Evolutionary conservation across 2,888 invertebrate species (phyloP).

Genomic region (Hololepta plana): DNA sequence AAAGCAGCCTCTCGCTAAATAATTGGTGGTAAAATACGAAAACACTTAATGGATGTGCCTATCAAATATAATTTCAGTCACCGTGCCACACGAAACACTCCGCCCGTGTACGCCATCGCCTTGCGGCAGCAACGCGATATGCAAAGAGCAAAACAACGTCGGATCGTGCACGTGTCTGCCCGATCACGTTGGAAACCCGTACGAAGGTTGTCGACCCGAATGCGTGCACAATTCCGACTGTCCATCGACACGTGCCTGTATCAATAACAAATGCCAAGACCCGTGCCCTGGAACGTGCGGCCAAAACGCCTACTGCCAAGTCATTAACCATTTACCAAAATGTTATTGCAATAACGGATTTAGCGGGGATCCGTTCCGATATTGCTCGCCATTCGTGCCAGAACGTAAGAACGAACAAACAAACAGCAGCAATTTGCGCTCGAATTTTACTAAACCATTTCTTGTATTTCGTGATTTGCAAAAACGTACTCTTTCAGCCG

Average conservation of each 20-base stretch:
- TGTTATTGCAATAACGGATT: slow-evolving; percentile 43
- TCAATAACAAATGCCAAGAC: slow-evolving; percentile 45
- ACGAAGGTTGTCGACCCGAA: slow-evolving; percentile 52
- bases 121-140: slow-evolving; percentile 48
- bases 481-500: no score
- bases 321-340: slow-evolving; percentile 44
- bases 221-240: slow-evolving; percentile 48
- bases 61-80: slow-evolving; percentile 11
- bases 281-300: slow-evolving; percentile 54
- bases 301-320: slow-evolving; percentile 44
- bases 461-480: no score
- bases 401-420: slow-evolving; percentile 32
- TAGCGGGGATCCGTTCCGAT: slow-evolving; percentile 47
- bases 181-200: slow-evolving; percentile 60
- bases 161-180: slow-evolving; percentile 54
- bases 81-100: slow-evolving; percentile 23
- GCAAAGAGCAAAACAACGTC: slow-evolving; percentile 50
- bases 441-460: slow-evolving; percentile 31
- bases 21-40: no score
- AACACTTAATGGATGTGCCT: slow-evolving; percentile 3
- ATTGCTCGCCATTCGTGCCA: slow-evolving; percentile 22
- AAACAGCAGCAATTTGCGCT: slow-evolving; percentile 56
- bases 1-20: no score
- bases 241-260: slow-evolving; percentile 41
- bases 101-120: slow-evolving; percentile 50